Base-by-base conservation (phyloP, 2,113 vertebrate genomes). In the Cyanocitta stelleri region DNA sequence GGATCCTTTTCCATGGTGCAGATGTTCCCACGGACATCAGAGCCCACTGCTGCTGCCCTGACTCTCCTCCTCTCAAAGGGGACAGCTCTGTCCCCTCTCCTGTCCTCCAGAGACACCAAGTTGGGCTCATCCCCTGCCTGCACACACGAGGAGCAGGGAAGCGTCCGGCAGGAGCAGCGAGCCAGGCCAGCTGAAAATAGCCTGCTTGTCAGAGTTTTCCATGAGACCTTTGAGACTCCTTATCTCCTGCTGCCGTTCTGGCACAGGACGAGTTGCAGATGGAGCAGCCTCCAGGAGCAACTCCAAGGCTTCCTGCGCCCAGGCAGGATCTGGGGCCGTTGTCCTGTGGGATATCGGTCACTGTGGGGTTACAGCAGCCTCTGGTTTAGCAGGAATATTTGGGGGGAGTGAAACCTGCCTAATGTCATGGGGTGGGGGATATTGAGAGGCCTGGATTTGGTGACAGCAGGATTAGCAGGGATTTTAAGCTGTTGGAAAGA, bases 181-280 rank as follows among this genome's bases (percentile, higher is more conserved):
- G 92, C 49, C 55, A 58, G 79, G 62, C 51, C 52, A 23, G 89
- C 95, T 66, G 64, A 83, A 97, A 97, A 96, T 95, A 91, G 54
- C 56, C 58, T 22, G 3, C 87, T 80, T 64, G 91, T 95, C 67
- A 0, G 87, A 94, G 87, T 87, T 96, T 96, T 95, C 95, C 96
- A 55, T 6, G 52, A 83, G 94, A 52, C 72, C 81, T 80, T 19
- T 2, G 68, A 27, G 79, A 5, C 72, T 93, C 77, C 79, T 96
- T 96, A 95, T 96, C 96, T 96, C 51, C 33, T 1, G 11, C 77
- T 88, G 87, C 93, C 0, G 30, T 54, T 90, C 83, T 92, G 89
- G 91, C 44, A 0, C 52, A 0, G 85, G 79, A 91, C 2, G 1
- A 84, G 74, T 7, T 46, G 93, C 87, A 94, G 95, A 93, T 84